Evolutionary conservation across 2,797 vertebrate species (phyloP), one percentile per base, ranked within the genome.

Genomic region (Cossypha dichroa): DNA sequence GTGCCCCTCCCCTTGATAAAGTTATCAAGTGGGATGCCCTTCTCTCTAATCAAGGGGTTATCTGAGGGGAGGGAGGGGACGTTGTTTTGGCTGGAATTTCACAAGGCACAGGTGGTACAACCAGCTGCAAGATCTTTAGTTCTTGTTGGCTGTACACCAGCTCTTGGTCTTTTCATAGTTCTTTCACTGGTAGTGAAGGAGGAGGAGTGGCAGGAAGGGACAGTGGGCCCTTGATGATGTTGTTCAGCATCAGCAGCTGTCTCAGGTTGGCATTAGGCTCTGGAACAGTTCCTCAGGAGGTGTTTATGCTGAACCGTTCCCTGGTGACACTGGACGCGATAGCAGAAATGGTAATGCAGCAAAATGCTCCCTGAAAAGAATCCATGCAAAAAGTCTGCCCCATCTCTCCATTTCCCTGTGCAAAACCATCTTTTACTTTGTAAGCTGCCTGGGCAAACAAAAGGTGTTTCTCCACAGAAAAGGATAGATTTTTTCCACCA

Each of bases 41-140:
- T 97, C 89, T 94, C 93, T 94, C 96, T 94, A 95, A 96, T 87
- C 59, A 91, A 96, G 94, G 95, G 92, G 96, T 95, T 94, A 96
- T 97, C 96, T 93, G 88, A 96, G 97, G 97, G 97, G 96, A 96
- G 96, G 97, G 97, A 98, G 97, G 94, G 97, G 97, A 97, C 64
- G 96, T 98, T 98, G 97, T 98, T 98, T 98, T 98, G 98, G 98
- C 98, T 98, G 97, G 97, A 98, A 97, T 98, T 95, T 98, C 97
- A 98, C 98, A 98, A 98, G 98, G 98, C 98, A 98, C 98, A 98
- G 98, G 98, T 98, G 98, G 97, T 98, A 97, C 96, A 96, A 97
- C 98, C 98, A 98, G 98, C 98, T 98, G 98, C 98, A 98, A 98
- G 97, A 98, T 98, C 98, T 98, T 98, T 98, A 97, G 97, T 98